Conservation (phyloP, 2,797 vertebrate genomes). For the Limosa lapponica region DNA sequence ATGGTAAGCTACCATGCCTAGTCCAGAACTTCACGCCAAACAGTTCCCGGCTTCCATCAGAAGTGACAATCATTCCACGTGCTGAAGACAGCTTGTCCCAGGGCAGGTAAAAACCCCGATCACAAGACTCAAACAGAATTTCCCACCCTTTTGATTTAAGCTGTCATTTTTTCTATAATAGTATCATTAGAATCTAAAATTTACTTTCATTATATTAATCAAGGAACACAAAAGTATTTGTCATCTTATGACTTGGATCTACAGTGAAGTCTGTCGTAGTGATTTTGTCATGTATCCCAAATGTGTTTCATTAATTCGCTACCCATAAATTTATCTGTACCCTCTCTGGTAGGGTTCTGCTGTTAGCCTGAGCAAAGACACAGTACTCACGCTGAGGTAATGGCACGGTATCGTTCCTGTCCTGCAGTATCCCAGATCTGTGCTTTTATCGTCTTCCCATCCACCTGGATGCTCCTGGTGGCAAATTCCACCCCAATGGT, state of each 20-base stretch:
- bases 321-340: background rate
- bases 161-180: background rate
- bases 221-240: background rate
- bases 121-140: background rate
- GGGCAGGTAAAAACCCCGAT: background rate
- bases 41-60: background rate
- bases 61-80: fast-evolving
- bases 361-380: background rate
- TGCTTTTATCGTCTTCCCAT: constrained; percentile 97
- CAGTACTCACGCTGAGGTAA: constrained; percentile 93
- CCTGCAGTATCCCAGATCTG: constrained; percentile 99
- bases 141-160: background rate
- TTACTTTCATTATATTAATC: background rate
- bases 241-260: background rate
- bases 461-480: constrained; percentile 97
- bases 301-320: background rate
- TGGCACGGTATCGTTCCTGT: constrained; percentile 96
- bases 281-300: background rate
- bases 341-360: background rate
- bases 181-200: background rate
- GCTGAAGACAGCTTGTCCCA: background rate
- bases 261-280: background rate
- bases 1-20: background rate
- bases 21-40: background rate
- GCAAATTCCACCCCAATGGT: constrained; percentile 98